Evolutionary conservation across 2,113 vertebrate species (phyloP).

Genomic region (Mystacornis crossleyi): DNA sequence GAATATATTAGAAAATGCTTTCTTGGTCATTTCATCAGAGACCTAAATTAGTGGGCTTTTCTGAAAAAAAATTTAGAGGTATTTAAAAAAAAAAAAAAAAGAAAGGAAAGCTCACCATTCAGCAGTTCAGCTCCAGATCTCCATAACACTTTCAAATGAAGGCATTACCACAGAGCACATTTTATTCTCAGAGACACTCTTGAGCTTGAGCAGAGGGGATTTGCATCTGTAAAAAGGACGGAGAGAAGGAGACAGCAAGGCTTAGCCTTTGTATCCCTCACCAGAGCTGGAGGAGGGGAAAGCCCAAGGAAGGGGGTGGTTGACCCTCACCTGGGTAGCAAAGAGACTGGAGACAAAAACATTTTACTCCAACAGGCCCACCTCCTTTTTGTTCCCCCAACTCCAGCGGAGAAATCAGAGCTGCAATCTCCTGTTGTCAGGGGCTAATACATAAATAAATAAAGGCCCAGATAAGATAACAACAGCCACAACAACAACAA

Average conservation of each 20-base stretch:
- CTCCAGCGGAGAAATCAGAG: background rate
- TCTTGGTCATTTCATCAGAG: background rate
- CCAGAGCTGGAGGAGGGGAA: background rate
- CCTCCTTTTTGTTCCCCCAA: background rate
- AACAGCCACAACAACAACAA: slow-evolving; percentile 32
- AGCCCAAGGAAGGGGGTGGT: background rate
- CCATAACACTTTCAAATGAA: slow-evolving; percentile 28
- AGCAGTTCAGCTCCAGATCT: background rate
- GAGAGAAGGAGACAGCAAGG: slow-evolving; percentile 33
- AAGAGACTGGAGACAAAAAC: background rate
- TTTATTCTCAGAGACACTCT: slow-evolving; percentile 23
- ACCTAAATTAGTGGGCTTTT: background rate
- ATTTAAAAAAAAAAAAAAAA: background rate
- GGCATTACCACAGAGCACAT: background rate
- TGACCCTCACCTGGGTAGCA: background rate
- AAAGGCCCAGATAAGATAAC: slow-evolving; percentile 41
- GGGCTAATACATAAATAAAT: slow-evolving; percentile 46
- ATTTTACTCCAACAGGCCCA: background rate
- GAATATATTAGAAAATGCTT: background rate
- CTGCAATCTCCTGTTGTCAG: background rate
- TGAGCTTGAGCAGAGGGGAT: slow-evolving; percentile 38
- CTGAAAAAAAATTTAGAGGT: background rate
- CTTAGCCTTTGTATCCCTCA: background rate
- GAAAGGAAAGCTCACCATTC: background rate
- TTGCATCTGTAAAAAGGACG: slow-evolving; percentile 62